Base-by-base conservation (phyloP, 1,140 invertebrate genomes). In the Drosophila pruinosa region DNA sequence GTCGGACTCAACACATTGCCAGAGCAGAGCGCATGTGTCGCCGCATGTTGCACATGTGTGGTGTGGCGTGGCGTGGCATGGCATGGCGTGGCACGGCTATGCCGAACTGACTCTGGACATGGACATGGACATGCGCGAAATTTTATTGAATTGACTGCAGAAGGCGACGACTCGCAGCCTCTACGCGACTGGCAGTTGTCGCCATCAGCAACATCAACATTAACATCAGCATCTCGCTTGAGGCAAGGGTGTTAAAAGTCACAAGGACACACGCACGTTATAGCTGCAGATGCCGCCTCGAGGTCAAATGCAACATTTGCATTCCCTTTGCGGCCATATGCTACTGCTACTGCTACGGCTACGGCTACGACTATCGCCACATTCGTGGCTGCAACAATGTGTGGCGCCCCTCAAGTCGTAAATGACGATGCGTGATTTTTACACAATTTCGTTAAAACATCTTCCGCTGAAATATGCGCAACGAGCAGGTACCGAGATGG, bases 31-130 rank as follows among this genome's bases (percentile, higher is more conserved):
- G 17, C 47, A 17, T 39, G 50, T 63, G 69, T 65, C 72, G 81
- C 78, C 81, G 82, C 78, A 86, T 86, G 81, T 82, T 86, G 81
- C 82, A 88, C 81, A 86, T 81, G 65, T 86, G 79, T 78, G 75
- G 62, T 34, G 52, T 53, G 21, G 3, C 17, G 58, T 48, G 24
- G 38, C 59, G 57, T 26, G 53, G 63, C 64, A n/a, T n/a, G n/a
- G 62, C 36, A 45, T 53, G 21, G 3, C 17, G 58, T 48, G 24
- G 38, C 59, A 65, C 36, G 53, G 63, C 64, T 71, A 72, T 63
- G 62, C 34, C 39, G 54, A 39, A 72, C 47, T 67, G 68, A 53
- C 61, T 65, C 36, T 68, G 62, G 50, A 56, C 36, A 43, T 74
- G 56, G 31, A 34, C 57, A 52, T 53, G 74, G 62, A 69, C 71